A percentile compares a stretch with the other conserved stretches of the same genome.
phyloP scores from a whole-genome alignment of 37 sponge, comb jelly and placozoan species.

The Beroe forskalii region DNA sequence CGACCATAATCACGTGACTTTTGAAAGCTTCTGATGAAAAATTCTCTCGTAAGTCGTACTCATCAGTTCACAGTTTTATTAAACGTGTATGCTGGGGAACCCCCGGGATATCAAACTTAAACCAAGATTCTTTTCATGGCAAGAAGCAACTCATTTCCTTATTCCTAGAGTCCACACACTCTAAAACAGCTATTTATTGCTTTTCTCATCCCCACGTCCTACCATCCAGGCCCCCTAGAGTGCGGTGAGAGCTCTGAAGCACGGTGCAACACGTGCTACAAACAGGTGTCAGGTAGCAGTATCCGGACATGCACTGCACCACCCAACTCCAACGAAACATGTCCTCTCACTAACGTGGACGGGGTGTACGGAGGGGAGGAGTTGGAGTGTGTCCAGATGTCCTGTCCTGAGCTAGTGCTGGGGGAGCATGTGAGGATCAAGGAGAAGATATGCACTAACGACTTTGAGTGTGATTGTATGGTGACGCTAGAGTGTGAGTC shows the following conservation, averaged over 20 bases:
- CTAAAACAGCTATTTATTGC: too few relatives aligned
- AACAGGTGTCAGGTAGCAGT: background rate
- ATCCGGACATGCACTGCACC: background rate
- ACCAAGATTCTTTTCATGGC: too few relatives aligned
- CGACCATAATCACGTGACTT: too few relatives aligned
- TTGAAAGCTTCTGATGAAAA: too few relatives aligned
- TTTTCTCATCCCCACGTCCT: too few relatives aligned
- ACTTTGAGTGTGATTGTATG: slow-evolving; percentile 15
- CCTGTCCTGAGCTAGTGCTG: slow-evolving; percentile 7
- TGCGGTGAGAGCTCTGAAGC: slow-evolving; percentile 2
- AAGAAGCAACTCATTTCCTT: too few relatives aligned
- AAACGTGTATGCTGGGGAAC: too few relatives aligned
- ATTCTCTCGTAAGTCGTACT: too few relatives aligned
- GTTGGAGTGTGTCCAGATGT: slow-evolving; percentile 26
- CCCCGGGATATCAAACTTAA: too few relatives aligned
- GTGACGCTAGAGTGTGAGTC: slow-evolving; percentile 52
- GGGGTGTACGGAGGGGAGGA: background rate
- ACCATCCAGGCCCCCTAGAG: background rate
- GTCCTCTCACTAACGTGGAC: background rate
- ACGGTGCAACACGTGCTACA: slow-evolving; percentile 25
- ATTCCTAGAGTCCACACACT: too few relatives aligned
- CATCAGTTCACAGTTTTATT: too few relatives aligned
- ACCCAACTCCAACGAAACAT: background rate
- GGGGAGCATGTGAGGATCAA: background rate
- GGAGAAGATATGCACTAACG: slow-evolving; percentile 15